Base-by-base conservation (phyloP, 2,113 vertebrate species). In the Leuciscus idus region DNA sequence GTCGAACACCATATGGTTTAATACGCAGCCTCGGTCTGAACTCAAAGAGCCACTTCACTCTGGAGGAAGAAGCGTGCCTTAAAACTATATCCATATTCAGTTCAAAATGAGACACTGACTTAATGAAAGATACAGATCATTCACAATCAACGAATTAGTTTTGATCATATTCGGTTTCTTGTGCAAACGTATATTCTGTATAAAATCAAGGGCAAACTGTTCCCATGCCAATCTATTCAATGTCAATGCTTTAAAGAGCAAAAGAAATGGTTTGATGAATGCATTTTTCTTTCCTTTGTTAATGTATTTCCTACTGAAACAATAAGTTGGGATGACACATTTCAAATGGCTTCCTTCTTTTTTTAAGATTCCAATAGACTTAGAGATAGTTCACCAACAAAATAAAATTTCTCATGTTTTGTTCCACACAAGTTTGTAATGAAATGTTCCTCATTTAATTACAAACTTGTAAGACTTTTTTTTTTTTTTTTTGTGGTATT, bases 1-100 rank as follows among this genome's bases (percentile, higher is more conserved):
- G 50, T 83, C 66, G 70, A 86, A 66, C 43, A 70, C 61, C 85
- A 85, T 89, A 83, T 87, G 86, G 78, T 85, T 89, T 78, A 30
- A n/a, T 74, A 46, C 70, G 55, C 39, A 76, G 72, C 83, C 79
- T 55, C 43, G 19, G 26, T n/a, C 68, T 74, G 57, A 77, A 85
- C 84, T 61, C 73, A 55, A 19, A 64, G 11, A 80, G 36, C 19
- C 82, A 74, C 75, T 83, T 78, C 28, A 84, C 26, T 66, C 26
- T 46, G 62, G 77, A 84, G 6, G 73, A 84, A 66, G 68, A 87
- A 68, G 50, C 23, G 50, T 72, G 52, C 46, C 33, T 76, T 68
- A n/a, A 48, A 62, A 46, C 39, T 64, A 85, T 48, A 66, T 61
- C 83, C 30, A 85, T 15, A 76, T 21, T 75, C 39, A 39, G 15